Base-by-base conservation (phyloP, 2,888 invertebrate genomes). In the Terebella lapidaria region DNA sequence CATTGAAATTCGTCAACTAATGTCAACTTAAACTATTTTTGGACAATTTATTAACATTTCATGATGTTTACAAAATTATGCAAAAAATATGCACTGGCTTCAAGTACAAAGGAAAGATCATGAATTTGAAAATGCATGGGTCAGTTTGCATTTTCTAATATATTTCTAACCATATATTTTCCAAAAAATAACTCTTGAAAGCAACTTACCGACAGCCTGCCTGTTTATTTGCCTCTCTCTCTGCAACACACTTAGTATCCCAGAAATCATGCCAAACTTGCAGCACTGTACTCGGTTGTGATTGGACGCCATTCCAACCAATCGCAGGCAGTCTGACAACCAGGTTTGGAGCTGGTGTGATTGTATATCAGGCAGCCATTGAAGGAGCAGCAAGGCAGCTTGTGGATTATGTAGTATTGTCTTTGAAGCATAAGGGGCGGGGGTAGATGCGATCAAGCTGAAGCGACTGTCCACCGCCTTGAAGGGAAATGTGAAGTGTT, bases 211-310 rank as follows among this genome's bases (percentile, higher is more conserved):
- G 35, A 76, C 70, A 59, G 84, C 83, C 55, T 74, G 75, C 42
- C 78, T 75, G 47, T 81, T 74, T 3, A 85, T 74, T 54, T 78
- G 77, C 24, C 76, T 76, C 64, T 81, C 80, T 56, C 80, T 74
- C 45, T 76, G 72, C 26, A 86, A 72, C 26, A 83, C 80, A 27
- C 75, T 74, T 60, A 85, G 81, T 3, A 84, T 78, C 2, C 81
- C 80, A 58, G 81, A 76, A 49, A 85, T 83, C 57, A 85, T 79
- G 49, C 82, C 83, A 63, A 80, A 79, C 58, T 81, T 81, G 72
- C 85, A 85, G 35, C 85, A 84, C 35, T 83, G 74, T 66, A 83
- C 83, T 78, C 84, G 84, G 65, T 85, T 86, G 62, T 63, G 77
- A 66, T 71, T 61, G 57, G 72, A 71, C n/a, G 62, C 60, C 74